phyloP scores from a whole-genome alignment of 2,113 vertebrate genomes.

The Emydocephalus ijimae region DNA sequence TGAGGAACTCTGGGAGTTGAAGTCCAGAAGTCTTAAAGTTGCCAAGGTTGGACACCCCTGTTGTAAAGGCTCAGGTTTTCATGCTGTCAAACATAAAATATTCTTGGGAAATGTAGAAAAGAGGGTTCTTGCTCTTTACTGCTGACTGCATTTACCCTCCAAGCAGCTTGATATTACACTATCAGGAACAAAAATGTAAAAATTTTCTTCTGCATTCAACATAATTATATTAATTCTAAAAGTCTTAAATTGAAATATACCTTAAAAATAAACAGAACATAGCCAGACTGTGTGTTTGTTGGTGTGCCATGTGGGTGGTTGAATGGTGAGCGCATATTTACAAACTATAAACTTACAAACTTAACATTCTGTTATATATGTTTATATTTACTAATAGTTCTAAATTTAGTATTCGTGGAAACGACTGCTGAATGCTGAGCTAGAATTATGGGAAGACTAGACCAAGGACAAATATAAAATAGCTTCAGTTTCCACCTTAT shows the following conservation, averaged over 20 bases:
- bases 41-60: no score
- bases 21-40: no score
- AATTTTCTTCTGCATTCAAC: not conserved
- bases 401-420: slow-evolving; percentile 16
- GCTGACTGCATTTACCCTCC: not conserved
- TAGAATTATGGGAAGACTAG: not conserved
- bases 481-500: slow-evolving; percentile 22
- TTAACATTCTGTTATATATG: not conserved
- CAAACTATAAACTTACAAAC: not conserved
- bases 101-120: slow-evolving; percentile 2
- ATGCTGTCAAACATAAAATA: slow-evolving; percentile 21
- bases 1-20: no score
- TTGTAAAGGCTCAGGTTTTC: slow-evolving; percentile 1
- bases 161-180: slow-evolving; percentile 2
- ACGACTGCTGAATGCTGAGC: slow-evolving; percentile 22
- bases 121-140: not conserved
- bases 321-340: slow-evolving; percentile 2
- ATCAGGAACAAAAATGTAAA: not conserved
- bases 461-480: slow-evolving; percentile 60
- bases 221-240: slow-evolving; percentile 16
- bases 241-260: not conserved
- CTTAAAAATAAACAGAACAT: not conserved
- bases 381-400: slow-evolving; percentile 26
- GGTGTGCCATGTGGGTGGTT: not conserved
- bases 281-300: not conserved